A percentile compares a stretch with the other conserved stretches of the same genome.
phyloP scores from a whole-genome alignment of 2,113 vertebrate species.

The Bufo bufo region DNA sequence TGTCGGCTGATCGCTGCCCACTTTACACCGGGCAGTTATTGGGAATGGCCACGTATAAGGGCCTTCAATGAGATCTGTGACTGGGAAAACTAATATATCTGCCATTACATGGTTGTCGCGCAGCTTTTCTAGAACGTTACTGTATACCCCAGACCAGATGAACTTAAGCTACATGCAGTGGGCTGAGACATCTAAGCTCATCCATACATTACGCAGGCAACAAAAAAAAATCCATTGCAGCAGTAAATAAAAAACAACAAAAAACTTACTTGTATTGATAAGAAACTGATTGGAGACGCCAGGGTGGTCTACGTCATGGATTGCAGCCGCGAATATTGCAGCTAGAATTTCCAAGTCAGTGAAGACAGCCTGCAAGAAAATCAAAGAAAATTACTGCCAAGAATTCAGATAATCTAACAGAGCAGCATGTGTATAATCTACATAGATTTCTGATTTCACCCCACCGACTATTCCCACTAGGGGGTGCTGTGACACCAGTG shows the following conservation, averaged over 20 bases:
- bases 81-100: no score
- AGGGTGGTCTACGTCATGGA: slow-evolving; percentile 97
- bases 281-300: slow-evolving; percentile 99
- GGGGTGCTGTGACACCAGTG: not conserved
- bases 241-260: not conserved
- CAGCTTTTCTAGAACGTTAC: no score
- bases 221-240: not conserved
- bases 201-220: no score
- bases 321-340: slow-evolving; percentile 95
- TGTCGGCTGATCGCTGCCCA: no score
- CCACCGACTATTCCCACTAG: not conserved
- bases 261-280: slow-evolving; percentile 94
- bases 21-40: no score
- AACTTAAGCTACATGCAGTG: no score
- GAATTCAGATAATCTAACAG: not conserved
- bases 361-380: slow-evolving; percentile 86
- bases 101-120: no score
- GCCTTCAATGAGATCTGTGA: no score
- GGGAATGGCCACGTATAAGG: no score
- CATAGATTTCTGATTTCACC: not conserved
- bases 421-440: not conserved
- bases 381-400: not conserved
- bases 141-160: no score
- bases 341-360: slow-evolving; percentile 96
- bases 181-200: no score